Evolutionary conservation across 2,888 invertebrate genomes (phyloP), one percentile per base, ranked within the genome.

Genomic region (Cenopis cana): DNA sequence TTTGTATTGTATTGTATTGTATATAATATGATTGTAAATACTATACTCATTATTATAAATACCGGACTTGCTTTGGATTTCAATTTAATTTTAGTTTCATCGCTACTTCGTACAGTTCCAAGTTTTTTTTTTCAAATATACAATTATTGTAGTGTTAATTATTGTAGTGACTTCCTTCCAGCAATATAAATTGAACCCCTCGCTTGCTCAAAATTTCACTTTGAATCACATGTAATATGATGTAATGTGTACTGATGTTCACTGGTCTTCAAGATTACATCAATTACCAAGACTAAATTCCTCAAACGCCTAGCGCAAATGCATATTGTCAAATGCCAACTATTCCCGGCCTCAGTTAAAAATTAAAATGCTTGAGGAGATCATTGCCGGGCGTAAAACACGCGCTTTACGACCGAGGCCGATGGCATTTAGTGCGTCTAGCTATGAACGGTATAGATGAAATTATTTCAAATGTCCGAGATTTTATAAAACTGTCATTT

Each of bases 381-480:
- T 70, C 70, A 60, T 75, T 74, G 74, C 66, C 75, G 69, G 74
- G 73, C 76, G 82, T 86, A 84, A 86, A 85, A 81, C 79, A 73
- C 68, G 18, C 62, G 69, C 77, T 75, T 85, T 84, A 85, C 85
- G 75, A 75, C 67, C 33, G 69, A 57, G 75, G 74, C 74, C 74
- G 74, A 75, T 79, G 78, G 77, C 80, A 79, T 82, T 82, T 83
- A 85, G 84, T 82, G 81, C 76, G 77, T 75, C 77, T 81, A 79
- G 78, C 85, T 84, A 84, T 79, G 85, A 78, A 76, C 52, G 5
- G 57, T 59, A 24, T 24, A 24, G 24, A 24, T 24, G 24, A 24
- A 24, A 24, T 4, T 24, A 24, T 24, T 24, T 24, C 24, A 24
- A 24, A 24, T 24, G 24, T 24, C 4, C 4, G 24, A 3, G 24